Percentiles rank a stretch among this genome's conserved stretches.
These are phyloP conservation scores for Pinctada fucata DNA, from an alignment of 2,888 invertebrate species.

Conservation along the genomic window DNA sequence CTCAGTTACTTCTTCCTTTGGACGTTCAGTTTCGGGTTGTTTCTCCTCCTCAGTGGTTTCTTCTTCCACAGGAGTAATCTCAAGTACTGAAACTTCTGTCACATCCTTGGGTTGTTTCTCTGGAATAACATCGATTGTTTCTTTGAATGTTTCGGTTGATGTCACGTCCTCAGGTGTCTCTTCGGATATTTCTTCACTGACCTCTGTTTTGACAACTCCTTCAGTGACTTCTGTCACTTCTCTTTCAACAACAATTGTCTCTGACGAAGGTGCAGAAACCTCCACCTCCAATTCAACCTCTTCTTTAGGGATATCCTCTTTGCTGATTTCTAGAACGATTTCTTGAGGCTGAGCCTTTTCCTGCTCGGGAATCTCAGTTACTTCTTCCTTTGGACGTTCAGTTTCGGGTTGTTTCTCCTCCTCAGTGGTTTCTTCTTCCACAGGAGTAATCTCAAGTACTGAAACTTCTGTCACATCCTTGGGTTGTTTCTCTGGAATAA, in stretches of 20 bases:
- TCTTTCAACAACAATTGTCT: not conserved
- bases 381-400: too few species aligned
- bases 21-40: not conserved
- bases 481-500: slow-evolving; percentile 21
- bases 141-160: not conserved
- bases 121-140: not conserved
- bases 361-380: too few species aligned
- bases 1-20: slow-evolving; percentile 25
- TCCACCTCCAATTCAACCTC: not conserved
- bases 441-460: slow-evolving; percentile 35
- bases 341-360: too few species aligned
- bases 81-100: not conserved
- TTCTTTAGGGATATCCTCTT: not conserved
- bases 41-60: slow-evolving; percentile 10
- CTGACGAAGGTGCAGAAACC: not conserved
- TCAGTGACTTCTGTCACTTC: too few species aligned
- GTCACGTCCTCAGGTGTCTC: not conserved
- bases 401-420: too few species aligned
- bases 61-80: slow-evolving; percentile 26
- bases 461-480: slow-evolving; percentile 24
- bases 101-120: not conserved
- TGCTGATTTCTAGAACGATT: too few species aligned
- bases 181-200: not conserved
- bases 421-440: not conserved
- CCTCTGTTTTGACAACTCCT: not conserved